Percentiles rank a stretch among this genome's conserved stretches.
Evolutionary conservation across 2,113 vertebrate species (phyloP).

Genomic region (Silurus meridionalis): DNA sequence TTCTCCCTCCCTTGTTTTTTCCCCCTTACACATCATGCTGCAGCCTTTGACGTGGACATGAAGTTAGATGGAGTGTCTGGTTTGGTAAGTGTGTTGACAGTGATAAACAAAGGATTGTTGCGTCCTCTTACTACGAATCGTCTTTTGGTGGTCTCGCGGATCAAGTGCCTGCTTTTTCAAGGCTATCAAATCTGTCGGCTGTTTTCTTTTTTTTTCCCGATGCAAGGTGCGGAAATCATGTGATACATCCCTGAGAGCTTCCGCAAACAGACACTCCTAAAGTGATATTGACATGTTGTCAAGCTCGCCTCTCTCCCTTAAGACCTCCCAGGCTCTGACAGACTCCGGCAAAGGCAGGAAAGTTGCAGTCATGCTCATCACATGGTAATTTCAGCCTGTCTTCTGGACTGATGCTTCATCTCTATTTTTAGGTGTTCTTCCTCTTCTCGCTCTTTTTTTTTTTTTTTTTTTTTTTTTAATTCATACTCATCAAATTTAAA

Average conservation of each 20-base stretch:
- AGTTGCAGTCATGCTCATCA: slow-evolving; percentile 65
- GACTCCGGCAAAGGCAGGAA: slow-evolving; percentile 69
- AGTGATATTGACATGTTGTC: slow-evolving; percentile 81
- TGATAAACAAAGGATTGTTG: slow-evolving; percentile 78
- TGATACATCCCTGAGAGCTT: slow-evolving; percentile 77
- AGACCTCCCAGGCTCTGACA: slow-evolving; percentile 73
- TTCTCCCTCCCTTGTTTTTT: slow-evolving; percentile 8
- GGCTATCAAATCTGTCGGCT: slow-evolving; percentile 67
- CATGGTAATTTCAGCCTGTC: slow-evolving; percentile 73
- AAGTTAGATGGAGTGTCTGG: slow-evolving; percentile 73
- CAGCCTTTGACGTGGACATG: slow-evolving; percentile 48
- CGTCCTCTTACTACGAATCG: slow-evolving; percentile 65
- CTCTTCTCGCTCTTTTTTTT: slow-evolving; percentile 48
- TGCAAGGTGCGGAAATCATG: slow-evolving; percentile 60
- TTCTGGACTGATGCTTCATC: slow-evolving; percentile 68
- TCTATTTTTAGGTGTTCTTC: slow-evolving; percentile 71
- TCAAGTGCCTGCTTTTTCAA: slow-evolving; percentile 64
- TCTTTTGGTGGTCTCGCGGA: slow-evolving; percentile 71
- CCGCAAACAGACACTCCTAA: slow-evolving; percentile 68
- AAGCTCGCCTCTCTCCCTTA: slow-evolving; percentile 71
- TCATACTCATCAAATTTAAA: slow-evolving; percentile 66
- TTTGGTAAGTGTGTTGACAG: slow-evolving; percentile 74
- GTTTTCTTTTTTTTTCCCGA: slow-evolving; percentile 47
- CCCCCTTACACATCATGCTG: slow-evolving; percentile 38
- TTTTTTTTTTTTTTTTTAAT: slow-evolving; percentile 20